Evolutionary conservation across 2,797 vertebrate genomes (phyloP).

Genomic region (Trachops cirrhosus): DNA sequence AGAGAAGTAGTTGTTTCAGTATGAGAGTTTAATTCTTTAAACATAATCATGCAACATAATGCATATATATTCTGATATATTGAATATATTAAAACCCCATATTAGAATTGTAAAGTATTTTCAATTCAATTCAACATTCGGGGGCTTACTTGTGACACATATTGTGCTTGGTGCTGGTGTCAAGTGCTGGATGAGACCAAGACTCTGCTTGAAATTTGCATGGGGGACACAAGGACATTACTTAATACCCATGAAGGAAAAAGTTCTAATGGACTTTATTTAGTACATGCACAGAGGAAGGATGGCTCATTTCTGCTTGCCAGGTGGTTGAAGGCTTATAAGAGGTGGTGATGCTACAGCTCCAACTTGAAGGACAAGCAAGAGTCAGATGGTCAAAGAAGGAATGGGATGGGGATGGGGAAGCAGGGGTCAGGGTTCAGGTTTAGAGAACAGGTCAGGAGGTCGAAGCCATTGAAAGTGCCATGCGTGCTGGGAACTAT

Average conservation of each 20-base stretch:
- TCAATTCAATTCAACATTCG: neutral
- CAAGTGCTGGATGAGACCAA: neutral
- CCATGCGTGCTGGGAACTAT: neutral
- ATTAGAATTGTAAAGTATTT: constrained; percentile 6
- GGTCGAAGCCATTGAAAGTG: neutral
- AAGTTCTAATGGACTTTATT: neutral
- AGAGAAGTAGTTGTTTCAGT: neutral
- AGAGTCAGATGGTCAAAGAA: neutral
- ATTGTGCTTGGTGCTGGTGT: neutral
- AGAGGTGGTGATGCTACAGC: neutral
- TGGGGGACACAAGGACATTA: neutral
- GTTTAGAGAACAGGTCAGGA: neutral
- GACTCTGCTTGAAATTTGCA: neutral
- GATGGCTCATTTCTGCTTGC: neutral
- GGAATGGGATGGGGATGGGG: no score
- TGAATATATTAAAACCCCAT: neutral
- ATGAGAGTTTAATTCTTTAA: neutral
- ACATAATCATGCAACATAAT: neutral
- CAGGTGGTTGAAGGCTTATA: neutral
- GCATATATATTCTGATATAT: neutral
- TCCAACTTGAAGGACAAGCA: neutral
- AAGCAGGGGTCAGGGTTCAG: neutral
- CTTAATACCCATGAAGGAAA: neutral
- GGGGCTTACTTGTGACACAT: neutral
- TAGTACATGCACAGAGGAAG: neutral